These are phyloP conservation scores for Talpa occidentalis DNA, from an alignment of 2,113 vertebrate species.

Conservation along the genomic window DNA sequence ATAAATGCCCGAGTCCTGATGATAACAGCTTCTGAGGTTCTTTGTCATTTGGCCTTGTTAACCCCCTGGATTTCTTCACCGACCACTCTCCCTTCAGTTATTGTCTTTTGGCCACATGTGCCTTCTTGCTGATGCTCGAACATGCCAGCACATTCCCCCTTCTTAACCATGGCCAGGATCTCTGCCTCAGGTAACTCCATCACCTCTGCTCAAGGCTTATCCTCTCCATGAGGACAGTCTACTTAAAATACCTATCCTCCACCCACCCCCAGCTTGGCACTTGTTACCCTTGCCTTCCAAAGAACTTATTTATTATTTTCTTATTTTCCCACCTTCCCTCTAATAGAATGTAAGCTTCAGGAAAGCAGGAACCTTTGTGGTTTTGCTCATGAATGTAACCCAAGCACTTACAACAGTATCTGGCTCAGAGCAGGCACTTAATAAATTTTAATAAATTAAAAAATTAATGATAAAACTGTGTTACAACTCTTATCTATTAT, in stretches of 20 bases:
- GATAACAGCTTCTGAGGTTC: background rate
- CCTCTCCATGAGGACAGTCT: background rate
- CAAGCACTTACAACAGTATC: background rate
- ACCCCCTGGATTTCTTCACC: background rate
- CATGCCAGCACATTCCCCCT: background rate
- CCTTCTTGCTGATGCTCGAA: background rate
- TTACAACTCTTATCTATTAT: background rate
- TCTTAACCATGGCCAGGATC: background rate
- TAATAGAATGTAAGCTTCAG: background rate
- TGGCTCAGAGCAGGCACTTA: background rate
- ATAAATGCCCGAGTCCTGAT: background rate
- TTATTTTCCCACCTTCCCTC: background rate
- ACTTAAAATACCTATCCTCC: background rate
- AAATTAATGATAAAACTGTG: background rate
- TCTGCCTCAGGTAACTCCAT: background rate
- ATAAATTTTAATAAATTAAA: background rate
- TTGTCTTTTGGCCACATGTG: background rate
- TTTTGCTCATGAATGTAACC: background rate
- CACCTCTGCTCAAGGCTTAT: background rate
- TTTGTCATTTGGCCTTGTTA: background rate
- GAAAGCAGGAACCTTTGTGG: background rate
- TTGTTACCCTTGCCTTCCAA: background rate
- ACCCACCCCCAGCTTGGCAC: background rate
- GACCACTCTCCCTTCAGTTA: background rate
- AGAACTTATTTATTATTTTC: slow-evolving; percentile 5